Conservation (phyloP, 1,140 invertebrate genomes). For the Conus betulinus region DNA sequence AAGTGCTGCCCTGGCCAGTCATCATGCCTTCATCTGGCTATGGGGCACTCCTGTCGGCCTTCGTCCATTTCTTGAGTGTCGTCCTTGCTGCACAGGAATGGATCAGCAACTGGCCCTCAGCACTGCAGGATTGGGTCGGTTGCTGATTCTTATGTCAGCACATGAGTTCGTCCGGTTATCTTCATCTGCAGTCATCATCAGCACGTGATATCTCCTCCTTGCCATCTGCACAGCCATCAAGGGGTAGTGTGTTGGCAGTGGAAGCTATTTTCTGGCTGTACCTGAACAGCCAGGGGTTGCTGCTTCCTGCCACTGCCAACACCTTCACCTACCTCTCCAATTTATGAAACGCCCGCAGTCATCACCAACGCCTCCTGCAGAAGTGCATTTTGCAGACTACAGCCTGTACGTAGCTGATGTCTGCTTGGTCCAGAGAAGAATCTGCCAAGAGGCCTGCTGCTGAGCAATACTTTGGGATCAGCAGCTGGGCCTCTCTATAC, state of each 20-base stretch:
- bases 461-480: not conserved
- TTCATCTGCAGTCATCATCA: not conserved
- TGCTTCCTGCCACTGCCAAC: slow-evolving; percentile 1
- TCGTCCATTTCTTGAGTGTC: not conserved
- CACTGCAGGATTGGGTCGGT: not conserved
- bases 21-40: not conserved
- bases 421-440: not conserved
- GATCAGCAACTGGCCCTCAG: slow-evolving; percentile 1
- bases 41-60: slow-evolving; percentile 3
- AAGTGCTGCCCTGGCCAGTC: slow-evolving; percentile 14
- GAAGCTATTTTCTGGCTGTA: not conserved
- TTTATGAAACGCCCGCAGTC: not conserved
- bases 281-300: not conserved
- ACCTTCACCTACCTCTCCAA: not conserved
- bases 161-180: not conserved
- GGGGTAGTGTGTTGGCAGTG: not conserved
- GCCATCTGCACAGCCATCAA: not conserved
- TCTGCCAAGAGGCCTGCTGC: not conserved
- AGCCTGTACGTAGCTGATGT: not conserved
- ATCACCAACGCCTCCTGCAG: not conserved
- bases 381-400: not conserved
- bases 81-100: not conserved
- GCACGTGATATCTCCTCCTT: not conserved
- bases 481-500: not conserved
- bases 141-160: not conserved